A percentile compares a stretch with the other conserved stretches of the same genome.
Conservation (phyloP, 2,888 invertebrate species). For the Polyommatus iphigenia region DNA sequence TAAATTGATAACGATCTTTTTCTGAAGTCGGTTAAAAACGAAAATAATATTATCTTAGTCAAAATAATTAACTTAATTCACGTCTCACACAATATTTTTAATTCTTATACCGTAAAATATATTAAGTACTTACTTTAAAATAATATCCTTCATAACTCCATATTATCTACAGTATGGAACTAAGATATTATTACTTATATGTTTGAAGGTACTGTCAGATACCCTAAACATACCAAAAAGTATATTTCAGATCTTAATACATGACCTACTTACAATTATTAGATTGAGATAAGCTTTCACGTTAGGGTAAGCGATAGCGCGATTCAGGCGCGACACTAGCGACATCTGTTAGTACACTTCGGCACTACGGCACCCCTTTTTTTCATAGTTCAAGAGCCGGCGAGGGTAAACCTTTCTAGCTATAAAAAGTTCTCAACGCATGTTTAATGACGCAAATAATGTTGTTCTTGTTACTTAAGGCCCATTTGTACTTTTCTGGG, state of each 20-base stretch:
- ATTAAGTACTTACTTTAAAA: no score
- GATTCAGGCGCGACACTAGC: neutral
- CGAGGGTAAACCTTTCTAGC: neutral
- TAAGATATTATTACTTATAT: no score
- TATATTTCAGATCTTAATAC: constrained; percentile 11
- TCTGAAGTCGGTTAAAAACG: no score
- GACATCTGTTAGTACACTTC: neutral
- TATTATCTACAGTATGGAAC: no score
- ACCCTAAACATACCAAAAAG: neutral
- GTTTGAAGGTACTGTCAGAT: neutral
- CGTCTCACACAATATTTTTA: no score
- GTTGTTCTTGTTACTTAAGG: neutral
- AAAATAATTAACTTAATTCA: no score
- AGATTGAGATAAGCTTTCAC: neutral
- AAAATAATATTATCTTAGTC: no score
- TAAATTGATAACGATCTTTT: no score
- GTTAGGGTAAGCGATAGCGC: neutral
- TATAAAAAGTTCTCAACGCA: neutral
- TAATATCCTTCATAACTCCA: no score
- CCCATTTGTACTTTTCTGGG: no score
- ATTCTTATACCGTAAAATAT: no score
- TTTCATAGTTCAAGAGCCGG: neutral
- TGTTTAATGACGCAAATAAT: neutral
- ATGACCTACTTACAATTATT: neutral
- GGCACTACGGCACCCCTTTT: neutral